Evolutionary conservation across 2,888 invertebrate species (phyloP), one percentile per base, ranked within the genome.

Genomic region (Theretra japonica): DNA sequence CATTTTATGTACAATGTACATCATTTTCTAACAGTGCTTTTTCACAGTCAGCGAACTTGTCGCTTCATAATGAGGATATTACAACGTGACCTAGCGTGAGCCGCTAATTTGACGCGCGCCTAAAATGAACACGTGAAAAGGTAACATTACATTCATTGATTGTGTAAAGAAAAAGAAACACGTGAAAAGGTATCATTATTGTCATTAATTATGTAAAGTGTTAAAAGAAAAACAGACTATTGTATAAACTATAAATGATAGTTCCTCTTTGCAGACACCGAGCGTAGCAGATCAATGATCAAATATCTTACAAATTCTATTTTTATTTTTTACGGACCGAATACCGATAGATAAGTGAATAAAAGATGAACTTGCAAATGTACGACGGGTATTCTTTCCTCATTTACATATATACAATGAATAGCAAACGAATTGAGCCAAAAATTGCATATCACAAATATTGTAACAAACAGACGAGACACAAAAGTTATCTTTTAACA

Each of bases 321-420:
- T 86, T 85, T 80, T 83, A 83, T 76, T 76, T 76, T 73, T 70
- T 75, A 76, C 75, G 79, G 78, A 79, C 79, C 23, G 65, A 48
- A 41, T 41, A 41, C 15, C 80, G 79, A 82, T 77, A 81, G 79
- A 73, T 74, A 75, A 69, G 83, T 87, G 84, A 88, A 88, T 88
- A 86, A 87, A 84, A 86, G 78, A 88, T 88, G 82, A 84, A 80
- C 65, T 82, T 81, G 83, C 82, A 84, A 86, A 87, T 83, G 79
- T 79, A 77, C 76, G 80, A 75, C 70, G 69, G 72, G 62, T 41
- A 23, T 62, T 62, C 21, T 41, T 62, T 41, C 8, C 62, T 4
- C 33, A 62, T 62, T 60, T 60, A 60, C 59, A 30, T n/a, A 30
- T 17, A 41, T 41, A 62, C 15, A 62, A n/a, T 11, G 41, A 41